These are phyloP conservation scores for Mobula hypostoma DNA, from an alignment of 2,113 vertebrate species.

Conservation along the genomic window DNA sequence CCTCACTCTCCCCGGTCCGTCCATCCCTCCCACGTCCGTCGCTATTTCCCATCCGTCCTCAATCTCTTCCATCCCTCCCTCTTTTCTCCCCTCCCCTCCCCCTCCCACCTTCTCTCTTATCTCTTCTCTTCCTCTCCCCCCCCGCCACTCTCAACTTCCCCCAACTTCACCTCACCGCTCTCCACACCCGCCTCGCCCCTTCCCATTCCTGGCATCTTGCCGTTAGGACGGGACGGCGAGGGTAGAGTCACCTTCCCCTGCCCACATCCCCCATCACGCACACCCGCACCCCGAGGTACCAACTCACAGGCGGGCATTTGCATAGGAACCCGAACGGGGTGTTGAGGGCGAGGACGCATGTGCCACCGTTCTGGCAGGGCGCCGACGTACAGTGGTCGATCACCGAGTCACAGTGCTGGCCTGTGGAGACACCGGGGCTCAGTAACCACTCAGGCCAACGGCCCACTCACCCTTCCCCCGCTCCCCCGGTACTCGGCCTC, in stretches of 20 bases:
- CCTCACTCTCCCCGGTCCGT: background rate
- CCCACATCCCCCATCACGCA: too few species aligned
- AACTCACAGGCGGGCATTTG: slow-evolving; percentile 49
- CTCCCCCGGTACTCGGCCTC: too few species aligned
- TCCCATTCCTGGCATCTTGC: too few species aligned
- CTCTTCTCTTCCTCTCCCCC: background rate
- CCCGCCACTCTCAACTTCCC: background rate
- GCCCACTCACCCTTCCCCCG: too few species aligned
- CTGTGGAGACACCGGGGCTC: slow-evolving; percentile 40
- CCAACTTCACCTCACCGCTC: background rate
- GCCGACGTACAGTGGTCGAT: slow-evolving; percentile 49
- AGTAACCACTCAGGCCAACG: too few species aligned
- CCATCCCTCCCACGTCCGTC: background rate
- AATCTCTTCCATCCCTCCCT: too few species aligned
- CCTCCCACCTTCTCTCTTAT: background rate
- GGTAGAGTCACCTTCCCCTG: background rate
- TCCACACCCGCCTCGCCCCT: too few species aligned
- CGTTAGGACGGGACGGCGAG: too few species aligned
- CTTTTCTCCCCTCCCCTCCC: too few species aligned
- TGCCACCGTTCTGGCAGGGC: slow-evolving; percentile 52
- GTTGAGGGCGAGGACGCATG: slow-evolving; percentile 43
- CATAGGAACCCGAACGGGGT: slow-evolving; percentile 48
- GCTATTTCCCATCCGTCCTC: too few species aligned
- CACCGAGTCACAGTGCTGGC: slow-evolving; percentile 48
- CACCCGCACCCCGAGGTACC: too few species aligned